Base-by-base conservation (phyloP, 2,797 vertebrate genomes). In the Sebastes elongatus region DNA sequence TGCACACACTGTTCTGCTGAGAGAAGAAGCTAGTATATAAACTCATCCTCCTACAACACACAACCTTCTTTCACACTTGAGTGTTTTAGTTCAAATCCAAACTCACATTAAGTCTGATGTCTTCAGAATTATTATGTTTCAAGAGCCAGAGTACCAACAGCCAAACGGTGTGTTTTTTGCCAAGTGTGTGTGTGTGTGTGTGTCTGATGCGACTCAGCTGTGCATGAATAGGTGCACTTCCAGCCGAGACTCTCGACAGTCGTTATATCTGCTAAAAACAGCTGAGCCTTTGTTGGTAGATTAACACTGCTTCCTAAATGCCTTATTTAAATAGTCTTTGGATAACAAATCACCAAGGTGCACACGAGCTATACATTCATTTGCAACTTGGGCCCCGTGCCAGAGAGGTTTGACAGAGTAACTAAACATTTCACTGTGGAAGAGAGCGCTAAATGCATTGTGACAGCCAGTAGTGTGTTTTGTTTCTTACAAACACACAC, bases 391-490 rank as follows among this genome's bases (percentile, higher is more conserved):
- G 90, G 81, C 79, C 2, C 57, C 0, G 7, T 79, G 92, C 91
- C 92, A 93, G 80, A 76, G 74, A 75, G 82, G 71, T 91, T 91
- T 93, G 91, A 93, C 90, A 83, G 78, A 90, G 87, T 86, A 91
- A 84, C 90, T 85, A 93, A 94, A 94, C 90, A 92, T 92, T 90
- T 94, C 79, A 87, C 75, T 14, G 65, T 14, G 70, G 81, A 87
- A 78, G 89, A 84, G 81, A 71, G 75, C 52, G 66, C 86, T 82
- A 92, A 94, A 94, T 92, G 76, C 73, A 68, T 91, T 89, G 84
- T 92, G 93, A 94, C 94, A 93, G 86, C 64, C 66, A 65, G 87
- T 53, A 60, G 82, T 86, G 82, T 88, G 87, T 94, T 93, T 89
- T 78, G 82, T 86, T 92, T 88, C 79, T 86, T 86, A 77, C 77